These are phyloP conservation scores for Gracilinanus agilis DNA, from an alignment of 2,113 vertebrate species.

Conservation along the genomic window DNA sequence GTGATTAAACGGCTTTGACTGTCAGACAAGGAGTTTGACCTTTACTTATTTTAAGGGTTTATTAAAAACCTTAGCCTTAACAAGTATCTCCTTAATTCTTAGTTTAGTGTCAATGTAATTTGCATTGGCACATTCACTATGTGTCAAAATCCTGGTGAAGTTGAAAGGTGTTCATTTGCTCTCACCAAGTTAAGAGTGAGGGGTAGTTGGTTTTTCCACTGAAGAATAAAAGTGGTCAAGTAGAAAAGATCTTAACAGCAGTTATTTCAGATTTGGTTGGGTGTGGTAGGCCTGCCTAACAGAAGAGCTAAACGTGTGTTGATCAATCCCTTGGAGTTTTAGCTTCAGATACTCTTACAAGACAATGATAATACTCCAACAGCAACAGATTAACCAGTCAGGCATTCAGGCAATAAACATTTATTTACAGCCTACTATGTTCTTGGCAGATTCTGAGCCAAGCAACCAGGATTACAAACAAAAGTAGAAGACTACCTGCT, in stretches of 20 bases:
- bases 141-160: not conserved
- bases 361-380: not conserved
- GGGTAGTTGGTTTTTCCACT: not conserved
- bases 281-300: not conserved
- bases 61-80: not conserved
- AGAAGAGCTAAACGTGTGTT: not conserved
- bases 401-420: not conserved
- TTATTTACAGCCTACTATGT: not conserved
- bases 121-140: not conserved
- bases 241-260: not conserved
- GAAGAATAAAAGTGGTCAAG: not conserved
- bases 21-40: not conserved
- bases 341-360: not conserved
- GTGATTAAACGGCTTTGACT: not conserved
- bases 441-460: too few relatives aligned
- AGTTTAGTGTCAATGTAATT: not conserved
- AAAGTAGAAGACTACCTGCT: not conserved
- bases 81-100: not conserved
- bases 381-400: not conserved
- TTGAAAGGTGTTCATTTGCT: not conserved
- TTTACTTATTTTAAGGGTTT: not conserved
- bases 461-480: not conserved
- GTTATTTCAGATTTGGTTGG: not conserved
- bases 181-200: not conserved
- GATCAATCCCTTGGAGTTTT: not conserved